Base-by-base conservation (phyloP, 2,113 vertebrate species). In the Corapipo altera region DNA sequence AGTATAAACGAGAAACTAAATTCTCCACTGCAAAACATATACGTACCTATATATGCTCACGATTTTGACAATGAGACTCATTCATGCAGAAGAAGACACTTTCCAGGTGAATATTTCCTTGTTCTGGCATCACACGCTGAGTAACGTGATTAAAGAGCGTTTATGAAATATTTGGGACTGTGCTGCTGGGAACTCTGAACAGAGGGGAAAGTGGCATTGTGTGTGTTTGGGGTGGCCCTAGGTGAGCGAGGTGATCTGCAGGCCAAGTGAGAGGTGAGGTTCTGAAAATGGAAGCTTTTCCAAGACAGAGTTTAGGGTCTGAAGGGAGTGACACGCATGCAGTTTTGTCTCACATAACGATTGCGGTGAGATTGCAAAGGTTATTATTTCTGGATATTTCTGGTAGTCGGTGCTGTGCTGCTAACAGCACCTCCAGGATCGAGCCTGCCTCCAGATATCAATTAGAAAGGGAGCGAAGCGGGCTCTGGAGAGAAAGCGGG, bases 31-130 rank as follows among this genome's bases (percentile, higher is more conserved):
- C 54, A 81, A 92, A 95, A 94, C 57, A 71, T 55, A 77, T 32
- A 79, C 0, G 17, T 65, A 71, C 65, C 86, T 88, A 90, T 65
- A 81, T 71, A 46, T n/a, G 52, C 75, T 91, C 46, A 32, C 54
- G 71, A 8, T 52, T 94, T 88, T 89, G 52, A 95, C 95, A 95
- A 92, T 86, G 82, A 57, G 80, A 78, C 62, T 91, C 67, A 96
- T 95, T 96, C 94, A 95, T 80, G 61, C 71, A 92, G 80, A 79
- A 93, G 95, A 96, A 3, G 91, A 94, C 80, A 89, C 89, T 95
- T 74, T 85, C 77, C 71, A 90, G 78, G 82, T 74, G 89, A 94
- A 82, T 83, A 78, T 97, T 92, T n/a, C 67, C 88, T 72, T 91
- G 65, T 91, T 77, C 64, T 85, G 69, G 62, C 5, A 0, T 82